These are phyloP conservation scores for Chesias legatella DNA, from an alignment of 2,888 invertebrate genomes.

Conservation along the genomic window DNA sequence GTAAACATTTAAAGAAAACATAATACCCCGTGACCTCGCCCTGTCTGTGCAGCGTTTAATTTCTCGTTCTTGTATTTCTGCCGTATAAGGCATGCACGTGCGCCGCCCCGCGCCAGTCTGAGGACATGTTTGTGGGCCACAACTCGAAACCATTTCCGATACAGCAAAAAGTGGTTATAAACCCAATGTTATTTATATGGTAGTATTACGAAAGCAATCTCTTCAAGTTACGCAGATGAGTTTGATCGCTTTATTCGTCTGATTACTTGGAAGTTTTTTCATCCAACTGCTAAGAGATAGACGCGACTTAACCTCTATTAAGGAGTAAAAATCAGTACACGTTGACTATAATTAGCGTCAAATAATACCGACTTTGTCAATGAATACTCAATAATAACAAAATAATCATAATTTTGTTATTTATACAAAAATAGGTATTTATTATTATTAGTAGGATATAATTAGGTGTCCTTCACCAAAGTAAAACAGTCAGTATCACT, in stretches of 20 bases:
- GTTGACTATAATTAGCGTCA: too few relatives aligned
- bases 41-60: conserved; percentile 59
- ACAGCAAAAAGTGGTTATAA: conserved; percentile 30
- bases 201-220: conserved; percentile 25
- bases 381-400: too few relatives aligned
- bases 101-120: conserved; percentile 52
- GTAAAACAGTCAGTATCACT: too few relatives aligned
- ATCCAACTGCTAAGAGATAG: too few relatives aligned
- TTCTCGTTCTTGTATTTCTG: conserved; percentile 69
- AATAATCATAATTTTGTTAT: too few relatives aligned
- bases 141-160: conserved; percentile 33
- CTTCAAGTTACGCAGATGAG: conserved; percentile 19
- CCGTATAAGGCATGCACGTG: conserved; percentile 72
- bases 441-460: too few relatives aligned
- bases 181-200: conserved; percentile 24
- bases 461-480: too few relatives aligned
- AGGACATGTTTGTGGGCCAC: conserved; percentile 38
- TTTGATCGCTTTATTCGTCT: conserved; percentile 18
- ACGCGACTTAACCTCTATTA: too few relatives aligned
- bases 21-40: conserved; percentile 55
- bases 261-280: conserved; percentile 4
- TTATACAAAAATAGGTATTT: too few relatives aligned
- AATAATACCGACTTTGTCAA: too few relatives aligned
- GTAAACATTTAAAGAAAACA: conserved; percentile 60
- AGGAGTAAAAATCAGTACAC: too few relatives aligned